phyloP scores from a whole-genome alignment of 2,888 invertebrate genomes.

The Synanthedon andrenaeformis region DNA sequence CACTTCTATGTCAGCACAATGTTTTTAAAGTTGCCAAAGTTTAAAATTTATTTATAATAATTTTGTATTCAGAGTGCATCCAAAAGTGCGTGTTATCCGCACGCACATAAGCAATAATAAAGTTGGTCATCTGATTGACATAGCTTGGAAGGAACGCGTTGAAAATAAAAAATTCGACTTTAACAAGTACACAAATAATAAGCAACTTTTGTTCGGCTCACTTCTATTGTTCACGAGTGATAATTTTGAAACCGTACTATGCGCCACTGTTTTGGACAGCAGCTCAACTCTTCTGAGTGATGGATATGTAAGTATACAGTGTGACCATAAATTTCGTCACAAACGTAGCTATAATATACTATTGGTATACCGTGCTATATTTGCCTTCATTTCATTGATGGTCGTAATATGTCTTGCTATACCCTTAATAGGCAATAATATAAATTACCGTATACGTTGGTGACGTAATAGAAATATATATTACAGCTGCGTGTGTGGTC shows the following conservation, averaged over 20 bases:
- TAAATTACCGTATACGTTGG: no score
- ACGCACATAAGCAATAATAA: constrained; percentile 45
- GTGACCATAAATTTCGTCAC: no score
- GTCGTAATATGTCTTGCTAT: no score
- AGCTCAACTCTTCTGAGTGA: constrained; percentile 46
- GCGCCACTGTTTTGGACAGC: constrained; percentile 76
- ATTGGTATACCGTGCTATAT: no score
- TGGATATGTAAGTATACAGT: constrained; percentile 68
- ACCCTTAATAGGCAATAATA: no score
- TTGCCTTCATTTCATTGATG: no score
- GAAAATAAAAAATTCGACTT: constrained; percentile 20
- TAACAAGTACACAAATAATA: constrained; percentile 35
- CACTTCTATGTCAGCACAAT: no score
- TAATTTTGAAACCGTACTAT: constrained; percentile 75
- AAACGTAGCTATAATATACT: no score
- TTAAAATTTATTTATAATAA: no score
- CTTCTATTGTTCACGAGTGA: constrained; percentile 79
- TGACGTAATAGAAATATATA: no score
- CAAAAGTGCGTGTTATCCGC: constrained; percentile 51
- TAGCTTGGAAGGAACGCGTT: constrained; percentile 38
- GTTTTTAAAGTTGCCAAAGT: no score
- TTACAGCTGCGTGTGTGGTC: no score
- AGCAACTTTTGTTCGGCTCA: constrained; percentile 78
- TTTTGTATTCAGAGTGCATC: constrained; percentile 43
- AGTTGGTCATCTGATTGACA: constrained; percentile 53